Base-by-base conservation (phyloP, 2,888 invertebrate species). In the Neoscelio sp. region DNA sequence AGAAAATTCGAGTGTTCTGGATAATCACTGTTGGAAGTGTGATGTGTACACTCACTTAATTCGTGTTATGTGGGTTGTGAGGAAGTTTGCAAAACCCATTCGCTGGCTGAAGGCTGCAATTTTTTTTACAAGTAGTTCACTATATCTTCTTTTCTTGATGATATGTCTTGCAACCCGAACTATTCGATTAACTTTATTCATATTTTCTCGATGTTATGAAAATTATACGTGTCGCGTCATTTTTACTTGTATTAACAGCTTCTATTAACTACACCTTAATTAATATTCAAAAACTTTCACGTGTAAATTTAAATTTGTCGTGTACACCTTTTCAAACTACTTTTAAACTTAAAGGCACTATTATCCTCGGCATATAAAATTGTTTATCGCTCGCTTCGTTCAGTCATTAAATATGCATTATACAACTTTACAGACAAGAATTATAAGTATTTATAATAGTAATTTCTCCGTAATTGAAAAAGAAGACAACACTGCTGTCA, bases 241-340 rank as follows among this genome's bases (percentile, higher is more conserved):
- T 78, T 78, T 73, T 68, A 30, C 46, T 26, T 50, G 33, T 67
- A 52, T 46, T 28, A 7, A 56, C 56, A 44, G 58, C 60, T 70
- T 23, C 60, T 58, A 56, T 64, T 62, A 60, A 56, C 30, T 18
- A 17, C 48, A 44, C 46, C 77, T 35, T 52, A 50, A 71, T 77
- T 40, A 77, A 71, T 65, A 77, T 77, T 71, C 70, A 65, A 70
- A 56, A 44, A 62, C 67, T 78, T 78, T 78, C 77, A 77, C 77
- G 46, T 23, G 58, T 30, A 10, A 46, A 7, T 44, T 68, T 23
- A 33, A 76, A 54, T 54, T 74, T 18, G 58, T 50, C 60, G 8
- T 17, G 23, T 18, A 12, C 28, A 13, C 50, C 50, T 50, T 58
- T 60, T 46, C 54, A 70, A 48, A 50, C 48, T 10, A 50, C 68